A percentile compares a stretch with the other conserved stretches of the same genome.
These are phyloP conservation scores for Cydia pomonella DNA, from an alignment of 1,140 invertebrate genomes.

Conservation along the genomic window DNA sequence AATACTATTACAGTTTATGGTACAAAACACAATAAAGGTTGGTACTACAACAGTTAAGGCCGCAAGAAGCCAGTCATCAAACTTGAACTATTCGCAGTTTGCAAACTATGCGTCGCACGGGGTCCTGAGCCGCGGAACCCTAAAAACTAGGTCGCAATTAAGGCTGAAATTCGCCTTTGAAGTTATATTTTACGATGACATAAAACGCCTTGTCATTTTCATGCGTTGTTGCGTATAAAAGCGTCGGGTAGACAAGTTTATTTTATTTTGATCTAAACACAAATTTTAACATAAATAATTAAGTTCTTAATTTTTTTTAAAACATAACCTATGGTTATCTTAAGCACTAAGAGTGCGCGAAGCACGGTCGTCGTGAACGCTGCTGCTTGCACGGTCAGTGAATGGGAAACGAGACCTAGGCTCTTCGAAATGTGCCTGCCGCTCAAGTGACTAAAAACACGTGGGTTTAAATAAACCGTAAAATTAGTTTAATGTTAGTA, in stretches of 20 bases:
- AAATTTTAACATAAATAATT: neutral
- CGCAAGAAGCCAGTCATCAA: conserved; percentile 9
- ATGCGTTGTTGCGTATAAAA: conserved; percentile 18
- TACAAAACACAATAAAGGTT: conserved; percentile 4
- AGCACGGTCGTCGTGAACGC: too few species aligned
- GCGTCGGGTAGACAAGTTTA: conserved; percentile 1
- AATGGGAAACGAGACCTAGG: too few species aligned
- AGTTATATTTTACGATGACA: conserved; percentile 33
- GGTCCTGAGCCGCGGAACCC: neutral
- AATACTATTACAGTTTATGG: neutral
- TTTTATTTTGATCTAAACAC: neutral
- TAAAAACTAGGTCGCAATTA: conserved; percentile 33
- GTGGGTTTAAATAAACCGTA: too few species aligned
- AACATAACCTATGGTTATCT: too few species aligned
- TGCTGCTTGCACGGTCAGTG: too few species aligned
- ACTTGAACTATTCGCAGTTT: conserved; percentile 26
- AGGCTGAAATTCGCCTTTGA: conserved; percentile 28
- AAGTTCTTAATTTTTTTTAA: neutral
- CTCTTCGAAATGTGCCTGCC: too few species aligned
- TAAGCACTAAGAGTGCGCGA: too few species aligned
- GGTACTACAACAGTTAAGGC: neutral
- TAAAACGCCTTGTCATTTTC: conserved; percentile 34
- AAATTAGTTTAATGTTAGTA: too few species aligned
- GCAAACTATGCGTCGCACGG: conserved; percentile 27
- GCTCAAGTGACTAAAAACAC: too few species aligned